These are phyloP conservation scores for Capreolus pygargus DNA, from an alignment of 2,113 vertebrate genomes.

Conservation along the genomic window DNA sequence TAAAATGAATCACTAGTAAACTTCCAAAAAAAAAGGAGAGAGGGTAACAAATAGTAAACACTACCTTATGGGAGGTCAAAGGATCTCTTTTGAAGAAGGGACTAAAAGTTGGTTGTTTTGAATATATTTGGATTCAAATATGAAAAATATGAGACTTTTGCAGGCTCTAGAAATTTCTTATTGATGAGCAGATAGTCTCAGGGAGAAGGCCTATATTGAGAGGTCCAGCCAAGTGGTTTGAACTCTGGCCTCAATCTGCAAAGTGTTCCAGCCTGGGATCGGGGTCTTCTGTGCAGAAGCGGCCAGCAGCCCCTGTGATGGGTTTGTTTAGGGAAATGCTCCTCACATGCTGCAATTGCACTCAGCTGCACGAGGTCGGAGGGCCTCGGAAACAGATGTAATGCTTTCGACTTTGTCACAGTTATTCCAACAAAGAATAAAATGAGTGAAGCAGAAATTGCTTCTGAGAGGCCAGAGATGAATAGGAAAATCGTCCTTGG, in stretches of 20 bases:
- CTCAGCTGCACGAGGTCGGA: not conserved
- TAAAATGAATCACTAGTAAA: not conserved
- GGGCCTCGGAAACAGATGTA: constrained; percentile 4
- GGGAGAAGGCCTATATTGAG: not conserved
- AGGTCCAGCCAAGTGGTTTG: not conserved
- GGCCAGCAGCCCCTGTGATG: not conserved
- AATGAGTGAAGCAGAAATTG: constrained; percentile 51
- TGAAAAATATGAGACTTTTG: not conserved
- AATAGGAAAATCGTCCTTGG: constrained; percentile 11
- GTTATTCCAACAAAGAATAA: constrained; percentile 38
- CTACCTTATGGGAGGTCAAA: not conserved
- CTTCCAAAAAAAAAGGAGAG: not conserved
- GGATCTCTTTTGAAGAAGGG: not conserved
- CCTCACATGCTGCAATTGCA: not conserved
- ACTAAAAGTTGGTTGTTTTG: not conserved
- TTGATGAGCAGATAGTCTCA: not conserved
- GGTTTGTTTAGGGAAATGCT: not conserved
- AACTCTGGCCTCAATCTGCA: not conserved
- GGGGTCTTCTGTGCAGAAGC: not conserved
- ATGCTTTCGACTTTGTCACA: constrained; percentile 24
- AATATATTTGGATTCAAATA: not conserved
- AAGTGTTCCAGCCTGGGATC: not conserved
- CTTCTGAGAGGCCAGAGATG: not conserved
- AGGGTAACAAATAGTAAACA: not conserved
- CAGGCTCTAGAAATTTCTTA: not conserved